A percentile compares a stretch with the other conserved stretches of the same genome.
phyloP scores from a whole-genome alignment of 2,113 vertebrate species.

The Oryzias woworae region DNA sequence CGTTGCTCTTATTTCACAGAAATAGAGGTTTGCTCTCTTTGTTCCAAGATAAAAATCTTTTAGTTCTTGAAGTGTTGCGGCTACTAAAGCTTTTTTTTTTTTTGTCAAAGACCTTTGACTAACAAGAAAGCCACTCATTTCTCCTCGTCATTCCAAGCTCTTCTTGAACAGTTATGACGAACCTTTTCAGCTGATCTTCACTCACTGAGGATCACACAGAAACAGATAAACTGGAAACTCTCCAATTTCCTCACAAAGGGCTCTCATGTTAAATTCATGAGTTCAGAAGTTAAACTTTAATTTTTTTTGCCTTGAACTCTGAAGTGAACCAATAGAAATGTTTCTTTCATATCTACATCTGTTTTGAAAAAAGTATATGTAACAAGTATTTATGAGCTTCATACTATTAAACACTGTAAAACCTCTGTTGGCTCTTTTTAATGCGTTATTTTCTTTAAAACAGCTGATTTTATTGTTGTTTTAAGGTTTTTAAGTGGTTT shows the following conservation, averaged over 20 bases:
- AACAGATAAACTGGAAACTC: slow-evolving; percentile 39
- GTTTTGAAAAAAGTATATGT: slow-evolving; percentile 28
- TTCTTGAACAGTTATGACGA: slow-evolving; percentile 1
- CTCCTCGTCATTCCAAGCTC: neutral
- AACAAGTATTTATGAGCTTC: slow-evolving; percentile 58
- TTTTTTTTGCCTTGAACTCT: slow-evolving; percentile 15
- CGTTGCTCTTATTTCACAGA: slow-evolving; percentile 2
- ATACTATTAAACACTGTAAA: slow-evolving; percentile 60
- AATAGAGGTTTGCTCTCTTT: neutral
- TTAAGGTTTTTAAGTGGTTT: too few relatives aligned
- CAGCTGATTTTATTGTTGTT: too few relatives aligned
- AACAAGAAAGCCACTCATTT: neutral
- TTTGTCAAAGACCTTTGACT: neutral
- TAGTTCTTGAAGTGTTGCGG: neutral
- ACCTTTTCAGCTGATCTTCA: neutral
- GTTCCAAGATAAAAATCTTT: neutral
- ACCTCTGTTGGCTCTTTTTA: slow-evolving; percentile 9
- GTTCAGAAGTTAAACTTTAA: slow-evolving; percentile 9
- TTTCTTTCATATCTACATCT: slow-evolving; percentile 1
- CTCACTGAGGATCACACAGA: neutral
- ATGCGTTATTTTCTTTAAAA: neutral
- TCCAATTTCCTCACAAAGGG: slow-evolving; percentile 24
- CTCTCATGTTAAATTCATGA: neutral
- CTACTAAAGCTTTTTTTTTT: neutral
- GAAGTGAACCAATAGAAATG: neutral